These are phyloP conservation scores for Euphonia xanthogaster DNA, from an alignment of 2,797 vertebrate species.

Conservation along the genomic window DNA sequence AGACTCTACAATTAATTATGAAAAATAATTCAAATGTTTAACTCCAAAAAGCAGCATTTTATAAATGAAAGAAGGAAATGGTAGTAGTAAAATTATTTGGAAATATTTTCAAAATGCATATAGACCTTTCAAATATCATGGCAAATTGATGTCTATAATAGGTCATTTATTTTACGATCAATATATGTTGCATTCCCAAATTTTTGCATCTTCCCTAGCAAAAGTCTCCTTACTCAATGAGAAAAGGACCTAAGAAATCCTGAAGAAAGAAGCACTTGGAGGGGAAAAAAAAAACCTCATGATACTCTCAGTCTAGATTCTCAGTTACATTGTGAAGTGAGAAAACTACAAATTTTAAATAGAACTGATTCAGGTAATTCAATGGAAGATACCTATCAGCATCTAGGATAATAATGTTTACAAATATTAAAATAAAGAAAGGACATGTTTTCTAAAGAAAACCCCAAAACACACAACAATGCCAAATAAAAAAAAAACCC, in stretches of 20 bases:
- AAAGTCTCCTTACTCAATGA: neutral
- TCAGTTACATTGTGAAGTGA: neutral
- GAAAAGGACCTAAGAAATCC: neutral
- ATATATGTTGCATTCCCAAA: neutral
- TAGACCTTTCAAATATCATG: neutral
- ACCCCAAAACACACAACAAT: neutral
- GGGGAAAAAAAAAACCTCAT: neutral
- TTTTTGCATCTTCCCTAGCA: neutral
- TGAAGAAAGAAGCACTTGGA: neutral
- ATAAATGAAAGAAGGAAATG: neutral
- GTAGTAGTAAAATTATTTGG: neutral
- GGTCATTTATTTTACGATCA: neutral
- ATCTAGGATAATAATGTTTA: neutral
- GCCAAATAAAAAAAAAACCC: accelerated
- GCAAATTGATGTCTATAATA: neutral
- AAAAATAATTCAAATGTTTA: neutral
- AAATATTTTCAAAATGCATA: neutral
- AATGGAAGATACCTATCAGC: neutral
- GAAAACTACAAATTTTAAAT: neutral
- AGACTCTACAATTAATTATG: neutral
- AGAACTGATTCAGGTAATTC: neutral
- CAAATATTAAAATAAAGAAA: neutral
- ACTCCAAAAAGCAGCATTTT: neutral
- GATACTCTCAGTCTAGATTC: neutral
- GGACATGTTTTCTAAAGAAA: accelerated